A percentile compares a stretch with the other conserved stretches of the same genome.
Evolutionary conservation across 2,888 invertebrate genomes (phyloP).

Genomic region (Ophion obscuratus): DNA sequence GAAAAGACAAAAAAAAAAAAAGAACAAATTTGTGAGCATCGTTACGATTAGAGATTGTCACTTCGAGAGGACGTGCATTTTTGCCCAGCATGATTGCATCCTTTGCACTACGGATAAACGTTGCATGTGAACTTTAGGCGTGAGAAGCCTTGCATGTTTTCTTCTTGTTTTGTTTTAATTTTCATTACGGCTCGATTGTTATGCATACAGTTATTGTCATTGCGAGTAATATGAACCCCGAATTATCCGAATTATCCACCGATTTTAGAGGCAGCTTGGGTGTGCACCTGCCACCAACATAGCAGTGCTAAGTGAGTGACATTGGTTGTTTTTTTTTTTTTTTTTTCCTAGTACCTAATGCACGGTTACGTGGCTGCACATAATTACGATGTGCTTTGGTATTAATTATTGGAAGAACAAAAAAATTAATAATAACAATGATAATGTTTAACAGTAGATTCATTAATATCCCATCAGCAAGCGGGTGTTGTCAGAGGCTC

Average conservation of each 20-base stretch:
- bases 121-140: slow-evolving; percentile 42
- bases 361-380: slow-evolving; percentile 67
- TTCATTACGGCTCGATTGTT: slow-evolving; percentile 51
- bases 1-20: slow-evolving; percentile 8
- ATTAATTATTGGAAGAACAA: slow-evolving; percentile 57
- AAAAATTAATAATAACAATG: slow-evolving; percentile 1
- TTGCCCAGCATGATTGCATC: slow-evolving; percentile 57
- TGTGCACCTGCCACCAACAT: slow-evolving; percentile 83
- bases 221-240: slow-evolving; percentile 67
- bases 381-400: slow-evolving; percentile 62
- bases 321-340: slow-evolving; percentile 60
- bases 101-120: slow-evolving; percentile 59
- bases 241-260: slow-evolving; percentile 67
- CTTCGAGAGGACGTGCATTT: slow-evolving; percentile 41
- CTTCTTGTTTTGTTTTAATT: slow-evolving; percentile 9
- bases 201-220: slow-evolving; percentile 66
- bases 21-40: slow-evolving; percentile 5
- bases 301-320: slow-evolving; percentile 77
- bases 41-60: slow-evolving; percentile 60
- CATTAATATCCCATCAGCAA: slow-evolving; percentile 82
- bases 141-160: slow-evolving; percentile 59
- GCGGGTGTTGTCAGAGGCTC: slow-evolving; percentile 81
- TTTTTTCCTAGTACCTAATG: slow-evolving; percentile 60
- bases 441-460: slow-evolving; percentile 64
- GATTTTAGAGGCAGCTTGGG: slow-evolving; percentile 79